These are phyloP conservation scores for Brachystomella parvula DNA, from an alignment of 1,140 invertebrate genomes.

Conservation along the genomic window DNA sequence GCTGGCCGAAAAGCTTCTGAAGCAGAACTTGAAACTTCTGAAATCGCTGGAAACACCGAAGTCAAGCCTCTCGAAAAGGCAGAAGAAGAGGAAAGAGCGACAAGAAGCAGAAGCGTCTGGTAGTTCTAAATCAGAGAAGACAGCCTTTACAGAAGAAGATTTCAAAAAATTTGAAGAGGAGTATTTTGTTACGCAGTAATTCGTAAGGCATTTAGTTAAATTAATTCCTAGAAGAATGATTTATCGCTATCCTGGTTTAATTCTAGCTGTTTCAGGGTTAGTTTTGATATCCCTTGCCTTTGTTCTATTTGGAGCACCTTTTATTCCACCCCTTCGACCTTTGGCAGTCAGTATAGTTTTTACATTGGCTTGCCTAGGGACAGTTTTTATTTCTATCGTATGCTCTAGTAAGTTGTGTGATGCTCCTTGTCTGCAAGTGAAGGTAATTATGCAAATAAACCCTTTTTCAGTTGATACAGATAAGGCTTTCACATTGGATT, in stretches of 20 bases:
- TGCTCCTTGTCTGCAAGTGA: neutral
- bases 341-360: constrained; percentile 22
- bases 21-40: constrained; percentile 28
- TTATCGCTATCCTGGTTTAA: constrained; percentile 3
- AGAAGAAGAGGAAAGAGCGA: constrained; percentile 12
- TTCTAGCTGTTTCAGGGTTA: constrained; percentile 18
- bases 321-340: constrained; percentile 29
- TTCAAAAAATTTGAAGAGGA: constrained; percentile 35
- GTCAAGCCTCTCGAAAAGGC: neutral
- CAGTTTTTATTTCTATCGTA: constrained; percentile 32
- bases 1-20: constrained; percentile 15
- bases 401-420: constrained; percentile 7
- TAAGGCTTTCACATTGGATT: no score
- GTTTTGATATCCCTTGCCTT: constrained; percentile 14
- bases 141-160: constrained; percentile 34
- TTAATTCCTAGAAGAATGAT: constrained; percentile 6
- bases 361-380: constrained; percentile 22
- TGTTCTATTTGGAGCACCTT: constrained; percentile 34
- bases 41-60: constrained; percentile 14
- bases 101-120: neutral
- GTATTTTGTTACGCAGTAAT: constrained; percentile 31
- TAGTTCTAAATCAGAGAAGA: neutral
- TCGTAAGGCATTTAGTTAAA: neutral
- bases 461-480: neutral
- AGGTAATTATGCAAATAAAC: neutral